A percentile compares a stretch with the other conserved stretches of the same genome.
phyloP scores from a whole-genome alignment of 2,888 invertebrate species.

The Cerastoderma edule region DNA sequence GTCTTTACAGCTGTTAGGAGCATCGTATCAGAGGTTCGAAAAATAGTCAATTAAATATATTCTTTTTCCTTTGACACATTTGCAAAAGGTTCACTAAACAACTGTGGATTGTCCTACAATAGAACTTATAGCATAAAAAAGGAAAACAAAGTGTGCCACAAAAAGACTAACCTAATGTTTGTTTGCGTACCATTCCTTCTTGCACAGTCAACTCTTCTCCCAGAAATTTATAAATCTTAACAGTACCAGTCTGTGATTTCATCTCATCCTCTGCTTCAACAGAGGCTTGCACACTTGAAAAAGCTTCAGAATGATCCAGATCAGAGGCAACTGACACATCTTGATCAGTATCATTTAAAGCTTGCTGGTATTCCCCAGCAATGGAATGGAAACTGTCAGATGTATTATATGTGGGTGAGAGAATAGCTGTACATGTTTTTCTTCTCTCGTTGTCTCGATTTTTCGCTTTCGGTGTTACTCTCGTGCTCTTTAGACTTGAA shows the following conservation, averaged over 20 bases:
- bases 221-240: slow-evolving; percentile 68
- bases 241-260: slow-evolving; percentile 34
- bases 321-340: background rate
- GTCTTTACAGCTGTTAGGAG: too few relatives aligned
- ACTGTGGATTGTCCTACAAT: too few relatives aligned
- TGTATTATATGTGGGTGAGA: slow-evolving; percentile 60
- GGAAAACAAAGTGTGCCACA: slow-evolving; percentile 20
- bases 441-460: slow-evolving; percentile 70
- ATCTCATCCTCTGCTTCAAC: slow-evolving; percentile 36
- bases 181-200: slow-evolving; percentile 73
- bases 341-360: background rate
- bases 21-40: too few relatives aligned
- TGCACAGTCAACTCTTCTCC: slow-evolving; percentile 70
- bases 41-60: too few relatives aligned
- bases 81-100: too few relatives aligned
- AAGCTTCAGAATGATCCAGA: slow-evolving; percentile 29
- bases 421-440: slow-evolving; percentile 77
- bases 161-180: slow-evolving; percentile 66
- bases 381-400: slow-evolving; percentile 19
- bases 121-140: too few relatives aligned
- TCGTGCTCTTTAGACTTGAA: slow-evolving; percentile 74
- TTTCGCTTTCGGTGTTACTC: slow-evolving; percentile 65
- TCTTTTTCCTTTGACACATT: too few relatives aligned
- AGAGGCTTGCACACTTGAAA: too few relatives aligned
- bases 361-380: background rate